Evolutionary conservation across 2,797 vertebrate genomes (phyloP).

Genomic region (Selene dorsalis): DNA sequence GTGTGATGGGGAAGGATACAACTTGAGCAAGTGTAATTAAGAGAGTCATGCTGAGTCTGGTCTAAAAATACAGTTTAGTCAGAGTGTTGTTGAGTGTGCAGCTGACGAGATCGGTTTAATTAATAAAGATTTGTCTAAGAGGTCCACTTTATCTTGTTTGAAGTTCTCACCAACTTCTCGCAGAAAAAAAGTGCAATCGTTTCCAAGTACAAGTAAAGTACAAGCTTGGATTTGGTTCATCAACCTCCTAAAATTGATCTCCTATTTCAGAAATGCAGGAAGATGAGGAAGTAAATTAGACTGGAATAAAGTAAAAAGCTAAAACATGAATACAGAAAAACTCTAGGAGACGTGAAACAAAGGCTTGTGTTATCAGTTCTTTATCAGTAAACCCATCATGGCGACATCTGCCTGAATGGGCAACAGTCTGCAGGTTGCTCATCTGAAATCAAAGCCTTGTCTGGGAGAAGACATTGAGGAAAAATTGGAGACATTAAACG

Average conservation of each 20-base stretch:
- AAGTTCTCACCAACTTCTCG: background rate
- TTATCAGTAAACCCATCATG: background rate
- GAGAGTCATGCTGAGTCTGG: slow-evolving; percentile 64
- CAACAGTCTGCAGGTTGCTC: background rate
- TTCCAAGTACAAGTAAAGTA: no score
- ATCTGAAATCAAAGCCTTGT: background rate
- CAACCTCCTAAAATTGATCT: background rate
- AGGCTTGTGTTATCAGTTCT: background rate
- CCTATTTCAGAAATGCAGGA: background rate
- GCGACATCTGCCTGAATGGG: background rate
- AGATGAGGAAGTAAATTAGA: background rate
- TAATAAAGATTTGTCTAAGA: background rate
- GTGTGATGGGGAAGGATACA: slow-evolving; percentile 76
- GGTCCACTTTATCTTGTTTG: background rate
- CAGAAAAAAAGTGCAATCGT: no score
- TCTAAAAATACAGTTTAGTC: slow-evolving; percentile 47
- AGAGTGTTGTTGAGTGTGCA: background rate
- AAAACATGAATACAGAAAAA: background rate
- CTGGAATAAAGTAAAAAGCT: background rate
- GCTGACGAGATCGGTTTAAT: background rate
- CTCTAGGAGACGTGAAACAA: background rate
- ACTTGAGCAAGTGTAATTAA: slow-evolving; percentile 76
- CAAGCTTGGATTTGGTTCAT: background rate
- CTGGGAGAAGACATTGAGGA: background rate
- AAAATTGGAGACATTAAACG: background rate